These are phyloP conservation scores for Streptopelia turtur DNA, from an alignment of 2,797 vertebrate species.

Conservation along the genomic window DNA sequence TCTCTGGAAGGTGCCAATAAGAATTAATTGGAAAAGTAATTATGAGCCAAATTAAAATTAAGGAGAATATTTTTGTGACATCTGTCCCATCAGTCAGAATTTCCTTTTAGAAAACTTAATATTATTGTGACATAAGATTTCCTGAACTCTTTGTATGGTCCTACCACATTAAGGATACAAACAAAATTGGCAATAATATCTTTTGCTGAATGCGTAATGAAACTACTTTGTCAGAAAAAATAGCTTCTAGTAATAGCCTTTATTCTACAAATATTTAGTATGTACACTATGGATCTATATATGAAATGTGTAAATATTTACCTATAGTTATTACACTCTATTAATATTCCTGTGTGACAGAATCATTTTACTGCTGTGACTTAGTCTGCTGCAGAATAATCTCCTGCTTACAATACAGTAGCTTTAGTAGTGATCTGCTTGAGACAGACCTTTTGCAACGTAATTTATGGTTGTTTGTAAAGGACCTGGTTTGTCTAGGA, in stretches of 20 bases:
- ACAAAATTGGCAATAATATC: neutral
- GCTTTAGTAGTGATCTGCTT: neutral
- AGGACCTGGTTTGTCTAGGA: neutral
- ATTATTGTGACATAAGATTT: neutral
- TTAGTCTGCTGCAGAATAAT: neutral
- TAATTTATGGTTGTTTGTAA: neutral
- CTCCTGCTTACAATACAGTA: neutral
- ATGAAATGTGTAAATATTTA: neutral
- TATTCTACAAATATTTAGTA: neutral
- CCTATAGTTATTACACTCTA: neutral
- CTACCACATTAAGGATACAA: neutral
- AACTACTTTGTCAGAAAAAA: neutral
- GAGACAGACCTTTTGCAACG: neutral
- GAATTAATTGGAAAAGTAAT: neutral
- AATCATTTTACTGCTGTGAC: neutral
- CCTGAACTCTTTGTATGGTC: neutral
- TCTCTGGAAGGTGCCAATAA: neutral
- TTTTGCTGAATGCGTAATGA: neutral
- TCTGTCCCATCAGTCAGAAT: neutral
- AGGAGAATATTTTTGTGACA: neutral
- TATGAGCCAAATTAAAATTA: neutral
- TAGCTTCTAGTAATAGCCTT: neutral
- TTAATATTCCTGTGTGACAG: neutral
- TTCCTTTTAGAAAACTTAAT: neutral
- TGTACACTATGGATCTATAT: neutral